Conservation (phyloP, 2,888 invertebrate species). For the Himalopsyche kuldschensis region DNA sequence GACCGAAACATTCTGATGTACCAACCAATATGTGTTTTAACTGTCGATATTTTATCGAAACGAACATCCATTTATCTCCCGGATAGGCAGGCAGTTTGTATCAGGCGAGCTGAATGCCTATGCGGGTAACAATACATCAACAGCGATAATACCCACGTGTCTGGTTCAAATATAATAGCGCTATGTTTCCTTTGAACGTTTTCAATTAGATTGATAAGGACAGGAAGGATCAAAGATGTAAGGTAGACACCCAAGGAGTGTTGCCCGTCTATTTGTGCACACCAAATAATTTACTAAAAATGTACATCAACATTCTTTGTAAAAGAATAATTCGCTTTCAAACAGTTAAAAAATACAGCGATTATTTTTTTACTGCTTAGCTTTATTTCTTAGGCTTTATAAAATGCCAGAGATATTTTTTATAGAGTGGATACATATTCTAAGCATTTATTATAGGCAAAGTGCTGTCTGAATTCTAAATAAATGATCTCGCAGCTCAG, state of each 20-base stretch:
- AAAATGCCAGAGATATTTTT: no score
- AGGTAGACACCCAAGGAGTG: not conserved
- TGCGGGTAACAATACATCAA: not conserved
- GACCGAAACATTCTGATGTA: not conserved
- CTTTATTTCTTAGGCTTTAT: no score
- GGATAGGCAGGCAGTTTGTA: not conserved
- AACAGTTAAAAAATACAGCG: no score
- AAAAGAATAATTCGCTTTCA: no score
- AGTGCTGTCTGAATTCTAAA: no score
- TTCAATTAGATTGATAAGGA: slow-evolving; percentile 4
- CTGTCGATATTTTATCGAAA: not conserved
- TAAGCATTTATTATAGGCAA: no score
- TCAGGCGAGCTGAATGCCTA: not conserved
- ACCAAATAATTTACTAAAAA: not conserved
- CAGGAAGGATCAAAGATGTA: not conserved
- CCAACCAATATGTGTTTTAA: not conserved
- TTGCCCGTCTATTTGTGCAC: not conserved
- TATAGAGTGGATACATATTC: no score
- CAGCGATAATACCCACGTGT: not conserved
- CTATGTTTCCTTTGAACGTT: not conserved
- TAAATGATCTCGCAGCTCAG: no score
- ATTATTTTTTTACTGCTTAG: no score
- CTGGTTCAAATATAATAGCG: not conserved
- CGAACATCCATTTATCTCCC: not conserved
- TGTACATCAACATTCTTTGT: no score